phyloP scores from a whole-genome alignment of 2,797 vertebrate species.

The Bucorvus abyssinicus region DNA sequence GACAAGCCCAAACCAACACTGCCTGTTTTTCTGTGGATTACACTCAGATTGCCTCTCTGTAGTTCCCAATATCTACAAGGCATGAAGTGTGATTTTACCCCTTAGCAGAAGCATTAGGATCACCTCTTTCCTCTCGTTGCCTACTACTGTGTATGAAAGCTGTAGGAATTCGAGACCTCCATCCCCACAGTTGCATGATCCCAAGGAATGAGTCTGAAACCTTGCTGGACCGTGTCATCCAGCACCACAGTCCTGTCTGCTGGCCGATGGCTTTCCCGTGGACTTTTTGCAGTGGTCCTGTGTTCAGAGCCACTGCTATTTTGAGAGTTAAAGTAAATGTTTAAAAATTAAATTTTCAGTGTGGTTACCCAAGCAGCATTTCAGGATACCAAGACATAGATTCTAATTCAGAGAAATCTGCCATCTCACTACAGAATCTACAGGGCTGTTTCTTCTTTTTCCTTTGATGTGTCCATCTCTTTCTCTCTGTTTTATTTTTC shows the following conservation, averaged over 20 bases:
- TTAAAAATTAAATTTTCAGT: not conserved
- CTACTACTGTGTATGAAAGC: not conserved
- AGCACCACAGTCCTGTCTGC: not conserved
- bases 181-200: not conserved
- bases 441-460: not conserved
- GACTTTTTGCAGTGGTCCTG: not conserved
- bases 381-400: not conserved
- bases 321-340: not conserved
- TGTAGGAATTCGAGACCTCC: not conserved
- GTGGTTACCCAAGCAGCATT: not conserved
- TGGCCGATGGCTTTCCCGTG: not conserved
- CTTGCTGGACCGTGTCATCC: not conserved
- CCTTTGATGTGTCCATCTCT: not conserved
- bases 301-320: not conserved
- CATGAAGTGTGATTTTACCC: not conserved
- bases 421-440: not conserved
- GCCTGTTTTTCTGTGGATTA: not conserved
- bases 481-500: conserved; percentile 10
- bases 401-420: not conserved
- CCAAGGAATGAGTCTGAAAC: not conserved
- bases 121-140: not conserved
- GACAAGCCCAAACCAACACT: not conserved
- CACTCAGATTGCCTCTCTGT: not conserved
- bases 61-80: not conserved
- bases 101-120: not conserved